Evolutionary conservation across 2,888 invertebrate species (phyloP), one percentile per base, ranked within the genome.

Genomic region (Sialis fuliginosa): DNA sequence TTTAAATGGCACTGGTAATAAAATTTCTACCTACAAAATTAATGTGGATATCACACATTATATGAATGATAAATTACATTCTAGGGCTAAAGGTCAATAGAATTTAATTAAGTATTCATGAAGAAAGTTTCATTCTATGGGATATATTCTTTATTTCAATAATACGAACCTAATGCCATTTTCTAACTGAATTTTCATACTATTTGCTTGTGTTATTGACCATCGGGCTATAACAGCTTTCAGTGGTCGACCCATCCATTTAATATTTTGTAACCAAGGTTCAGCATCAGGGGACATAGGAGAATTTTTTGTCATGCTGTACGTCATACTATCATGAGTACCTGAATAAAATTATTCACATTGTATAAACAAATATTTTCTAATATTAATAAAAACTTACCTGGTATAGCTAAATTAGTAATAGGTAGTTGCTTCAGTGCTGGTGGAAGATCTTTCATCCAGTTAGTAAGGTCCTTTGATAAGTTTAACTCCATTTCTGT

Each of bases 391-490:
- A n/a, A 6, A 37, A 10, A 57, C 56, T 57, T 70, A 83, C 84
- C 84, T 66, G 84, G 84, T 62, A 85, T 82, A 22, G 84, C 81
- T 53, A 85, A 64, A 57, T 79, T 72, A 53, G 81, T 79, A 48
- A 85, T 62, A 30, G 85, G 76, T 49, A 77, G 51, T 49, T 71
- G 64, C 56, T 71, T 74, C 32, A 81, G 58, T 48, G 65, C 61
- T 10, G 66, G 63, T 45, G 82, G 77, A 53, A 84, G 61, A 50
- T 72, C 70, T 33, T 22, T 22, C 22, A 22, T 22, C 22, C 22
- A 22, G 22, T 22, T 22, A 22, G 2, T 22, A 22, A 22, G 22
- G 22, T 22, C 22, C 22, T 22, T 22, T 22, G 22, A 22, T 22
- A 22, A 22, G 22, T 22, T 22, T 2, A 22, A 22, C 22, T 22